Evolutionary conservation across 2,113 vertebrate species (phyloP).

Genomic region (Xenotilapia leptura): DNA sequence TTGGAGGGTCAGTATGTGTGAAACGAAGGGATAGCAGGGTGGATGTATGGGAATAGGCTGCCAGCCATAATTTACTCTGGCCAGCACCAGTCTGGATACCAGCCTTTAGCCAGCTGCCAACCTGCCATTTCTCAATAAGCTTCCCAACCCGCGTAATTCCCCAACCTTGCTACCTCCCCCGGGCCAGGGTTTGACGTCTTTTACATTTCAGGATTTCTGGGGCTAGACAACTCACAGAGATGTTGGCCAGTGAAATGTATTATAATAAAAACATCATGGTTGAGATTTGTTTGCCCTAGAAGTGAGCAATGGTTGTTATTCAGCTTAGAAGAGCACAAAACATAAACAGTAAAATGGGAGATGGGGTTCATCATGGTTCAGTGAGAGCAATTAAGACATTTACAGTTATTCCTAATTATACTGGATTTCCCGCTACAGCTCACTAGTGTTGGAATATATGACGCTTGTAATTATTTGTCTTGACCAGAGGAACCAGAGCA

Average conservation of each 20-base stretch:
- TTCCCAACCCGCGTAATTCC: background rate
- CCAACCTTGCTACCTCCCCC: background rate
- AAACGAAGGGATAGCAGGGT: background rate
- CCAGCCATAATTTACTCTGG: constrained; percentile 40
- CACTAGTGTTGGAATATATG: constrained; percentile 18
- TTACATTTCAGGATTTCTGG: background rate
- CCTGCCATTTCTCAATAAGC: constrained; percentile 9
- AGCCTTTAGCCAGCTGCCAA: constrained; percentile 21
- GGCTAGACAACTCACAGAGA: background rate
- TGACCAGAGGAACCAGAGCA: constrained; percentile 21
- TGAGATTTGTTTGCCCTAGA: background rate
- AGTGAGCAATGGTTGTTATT: background rate
- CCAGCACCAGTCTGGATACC: background rate
- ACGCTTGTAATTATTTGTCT: constrained; percentile 20
- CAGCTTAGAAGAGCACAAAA: background rate
- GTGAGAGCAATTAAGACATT: constrained; percentile 3
- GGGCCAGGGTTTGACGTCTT: background rate
- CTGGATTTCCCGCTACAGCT: background rate
- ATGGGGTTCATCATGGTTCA: constrained; percentile 3
- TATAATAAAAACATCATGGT: background rate
- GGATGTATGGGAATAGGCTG: background rate
- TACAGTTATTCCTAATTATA: constrained; percentile 10
- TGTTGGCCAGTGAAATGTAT: background rate
- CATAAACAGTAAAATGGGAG: background rate
- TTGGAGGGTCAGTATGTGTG: constrained; percentile 22